Evolutionary conservation across 53 echinoderm and acorn worm genomes (phyloP), one percentile per base, ranked within the genome.

Genomic region (Paelopatides confundens): DNA sequence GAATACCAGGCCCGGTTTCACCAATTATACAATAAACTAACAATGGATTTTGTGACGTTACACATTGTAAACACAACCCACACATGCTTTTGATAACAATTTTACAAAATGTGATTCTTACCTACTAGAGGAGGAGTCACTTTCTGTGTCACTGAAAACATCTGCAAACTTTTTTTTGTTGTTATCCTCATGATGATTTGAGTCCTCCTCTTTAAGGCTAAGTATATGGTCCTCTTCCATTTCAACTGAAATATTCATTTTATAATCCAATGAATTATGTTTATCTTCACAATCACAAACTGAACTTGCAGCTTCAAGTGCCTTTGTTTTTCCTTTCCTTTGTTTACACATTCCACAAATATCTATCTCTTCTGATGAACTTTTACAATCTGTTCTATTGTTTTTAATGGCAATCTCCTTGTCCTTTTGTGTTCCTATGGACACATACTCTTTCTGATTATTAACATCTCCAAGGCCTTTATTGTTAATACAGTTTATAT

Each of bases 91-190:
- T 8, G 43, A 43, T 10, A 43, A 40, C 6, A 40, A 51, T 12
- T 51, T 51, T 11, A 23, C 1, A 7, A 29, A 63, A 63, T 26
- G 63, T 63, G n/a, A 8, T 63, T 63, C 33, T 67, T 66, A 93
- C 96, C 96, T 96, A 24, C 95, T 90, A 2, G 85, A 71, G 9
- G 88, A 93, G 15, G 88, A 87, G 32, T 97, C 97, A 83, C 86
- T 90, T 21, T 97, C 95, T 21, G 95, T 91, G 67, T 98, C 98
- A 90, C 98, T 98, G 81, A 94, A 98, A 12, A 97, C 98, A 65
- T 94, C 95, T 8, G 87, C 94, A 94, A 98, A 98, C 43, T 90
- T 90, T 82, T 88, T 88, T 69, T 81, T 87, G 54, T 85, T 82
- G 24, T 58, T 21, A 21, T 58, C 58, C 17, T 58, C 21, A 6